Evolutionary conservation across 2,888 invertebrate genomes (phyloP).

Genomic region (Anaspis maculata): DNA sequence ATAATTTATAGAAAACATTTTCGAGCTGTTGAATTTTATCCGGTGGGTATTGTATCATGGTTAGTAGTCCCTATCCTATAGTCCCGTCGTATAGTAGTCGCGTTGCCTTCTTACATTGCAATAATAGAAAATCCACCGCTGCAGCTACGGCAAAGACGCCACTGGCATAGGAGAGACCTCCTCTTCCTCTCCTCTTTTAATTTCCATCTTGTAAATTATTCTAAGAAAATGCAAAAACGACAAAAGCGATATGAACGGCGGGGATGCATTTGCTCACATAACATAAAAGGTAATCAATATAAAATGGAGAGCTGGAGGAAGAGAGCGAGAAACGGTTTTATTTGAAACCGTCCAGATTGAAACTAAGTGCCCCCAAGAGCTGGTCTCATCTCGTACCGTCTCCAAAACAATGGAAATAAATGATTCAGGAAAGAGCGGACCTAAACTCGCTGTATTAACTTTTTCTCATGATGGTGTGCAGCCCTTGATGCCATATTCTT

Average conservation of each 20-base stretch:
- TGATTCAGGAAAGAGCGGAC: slow-evolving; percentile 27
- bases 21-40: no score
- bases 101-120: no score
- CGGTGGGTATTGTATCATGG: no score
- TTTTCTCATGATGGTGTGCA: no score
- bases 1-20: no score
- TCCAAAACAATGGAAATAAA: slow-evolving; percentile 34
- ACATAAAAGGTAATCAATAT: slow-evolving; percentile 27
- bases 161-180: no score
- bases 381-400: slow-evolving; percentile 27
- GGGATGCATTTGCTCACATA: slow-evolving; percentile 15
- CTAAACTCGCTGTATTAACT: slow-evolving; percentile 20
- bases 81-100: no score
- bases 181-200: no score
- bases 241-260: slow-evolving; percentile 3
- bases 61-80: no score
- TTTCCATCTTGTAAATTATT: slow-evolving; percentile 5
- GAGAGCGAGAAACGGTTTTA: slow-evolving; percentile 24
- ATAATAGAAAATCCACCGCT: no score
- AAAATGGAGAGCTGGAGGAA: slow-evolving; percentile 19
- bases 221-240: slow-evolving; percentile 7
- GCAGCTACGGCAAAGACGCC: no score
- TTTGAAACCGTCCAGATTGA: slow-evolving; percentile 33
- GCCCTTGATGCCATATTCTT: no score
- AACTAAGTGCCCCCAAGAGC: slow-evolving; percentile 33